Base-by-base conservation (phyloP, 2,888 invertebrate genomes). In the Rugalucina vietnamica region DNA sequence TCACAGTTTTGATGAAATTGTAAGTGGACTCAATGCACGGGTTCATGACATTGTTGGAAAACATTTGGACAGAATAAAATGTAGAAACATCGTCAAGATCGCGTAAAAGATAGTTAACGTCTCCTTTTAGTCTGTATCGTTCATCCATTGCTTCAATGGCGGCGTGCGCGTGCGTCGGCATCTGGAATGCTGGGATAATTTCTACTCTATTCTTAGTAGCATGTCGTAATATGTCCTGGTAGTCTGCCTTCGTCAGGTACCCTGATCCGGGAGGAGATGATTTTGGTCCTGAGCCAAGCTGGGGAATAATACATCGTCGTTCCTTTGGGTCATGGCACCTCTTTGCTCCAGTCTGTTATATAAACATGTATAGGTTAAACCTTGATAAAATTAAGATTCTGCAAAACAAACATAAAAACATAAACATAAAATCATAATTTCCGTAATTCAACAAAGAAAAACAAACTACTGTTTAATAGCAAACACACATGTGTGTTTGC, bases 101-200 rank as follows among this genome's bases (percentile, higher is more conserved):
- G 0, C 84, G 80, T 10, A 90, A 71, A 21, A 89, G 49, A 72
- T 84, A 84, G 18, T 91, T 84, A 27, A 86, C 79, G 4, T 91
- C 91, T 27, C 89, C 88, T 18, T 75, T 80, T 12, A 82, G 74
- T 50, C 88, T 37, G 54, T 88, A 89, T 0, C 91, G 81, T 24
- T 90, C 87, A 82, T 91, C 89, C 92, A 93, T 93, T 54, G 93
- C 90, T 60, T 88, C 87, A 21, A 93, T 88, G 3, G 93, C 93
- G 24, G 93, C 93, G 71, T 91, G 92, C 36, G 91, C 90, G 74
- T 93, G 93, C 4, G 92, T 92, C 0, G 93, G 94, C 88, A 92
- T 90, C 78, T 93, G 93, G 43, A 94, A 89, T 82, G 93, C 93
- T 36, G 93, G 93, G 73, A 94, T 93, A 18, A 93, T 88, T 79